Evolutionary conservation across 2,797 vertebrate species (phyloP).

Genomic region (Pterois miles): DNA sequence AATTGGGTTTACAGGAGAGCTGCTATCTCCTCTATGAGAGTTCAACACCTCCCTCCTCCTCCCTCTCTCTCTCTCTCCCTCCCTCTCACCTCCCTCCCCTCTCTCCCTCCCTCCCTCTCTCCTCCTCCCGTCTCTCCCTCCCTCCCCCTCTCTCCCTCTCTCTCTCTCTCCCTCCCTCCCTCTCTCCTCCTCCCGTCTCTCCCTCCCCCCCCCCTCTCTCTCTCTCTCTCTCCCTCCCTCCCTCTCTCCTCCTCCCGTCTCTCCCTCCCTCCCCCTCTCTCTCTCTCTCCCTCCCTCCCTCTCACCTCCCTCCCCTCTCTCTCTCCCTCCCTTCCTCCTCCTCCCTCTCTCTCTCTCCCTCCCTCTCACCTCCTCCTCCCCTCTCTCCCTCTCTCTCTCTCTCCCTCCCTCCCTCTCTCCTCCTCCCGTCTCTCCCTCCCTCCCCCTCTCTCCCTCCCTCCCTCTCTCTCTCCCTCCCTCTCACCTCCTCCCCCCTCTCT

Average conservation of each 20-base stretch:
- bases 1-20: too few relatives aligned
- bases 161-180: too few relatives aligned
- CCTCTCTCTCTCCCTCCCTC: slow-evolving; percentile 11
- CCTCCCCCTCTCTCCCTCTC: too few relatives aligned
- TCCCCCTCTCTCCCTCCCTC: not conserved
- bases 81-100: too few relatives aligned
- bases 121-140: too few relatives aligned
- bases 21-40: too few relatives aligned
- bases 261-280: not conserved
- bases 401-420: not conserved
- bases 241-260: slow-evolving; percentile 2
- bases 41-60: too few relatives aligned
- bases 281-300: slow-evolving; percentile 4
- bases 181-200: too few relatives aligned
- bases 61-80: too few relatives aligned
- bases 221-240: slow-evolving; percentile 48
- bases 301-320: not conserved
- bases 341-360: not conserved
- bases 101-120: too few relatives aligned
- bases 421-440: not conserved
- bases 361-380: not conserved
- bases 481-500: too few relatives aligned
- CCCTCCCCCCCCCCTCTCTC: too few relatives aligned
- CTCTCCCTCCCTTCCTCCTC: not conserved
- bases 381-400: slow-evolving; percentile 13